phyloP scores from a whole-genome alignment of 2,888 invertebrate species.

The Ametastegia equiseti region DNA sequence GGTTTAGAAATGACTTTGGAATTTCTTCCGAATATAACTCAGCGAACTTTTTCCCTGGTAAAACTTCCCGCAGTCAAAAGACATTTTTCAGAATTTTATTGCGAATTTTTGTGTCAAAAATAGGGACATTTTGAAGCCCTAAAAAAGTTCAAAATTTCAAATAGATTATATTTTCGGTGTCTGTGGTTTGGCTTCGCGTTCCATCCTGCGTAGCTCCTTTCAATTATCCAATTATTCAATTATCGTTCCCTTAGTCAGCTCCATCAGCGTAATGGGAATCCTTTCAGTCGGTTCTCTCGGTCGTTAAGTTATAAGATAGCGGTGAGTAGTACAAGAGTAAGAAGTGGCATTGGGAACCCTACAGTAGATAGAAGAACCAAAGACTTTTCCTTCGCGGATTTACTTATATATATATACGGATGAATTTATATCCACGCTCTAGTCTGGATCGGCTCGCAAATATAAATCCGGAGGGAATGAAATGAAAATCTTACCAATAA shows the following conservation, averaged over 20 bases:
- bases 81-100: not conserved
- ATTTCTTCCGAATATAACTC: not conserved
- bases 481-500: no score
- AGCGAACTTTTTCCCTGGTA: not conserved
- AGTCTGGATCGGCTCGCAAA: not conserved
- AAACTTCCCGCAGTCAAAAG: not conserved
- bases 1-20: not conserved
- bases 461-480: not conserved
- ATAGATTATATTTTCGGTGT: slow-evolving; percentile 8
- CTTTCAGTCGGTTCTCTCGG: slow-evolving; percentile 25
- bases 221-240: slow-evolving; percentile 39
- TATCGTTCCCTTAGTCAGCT: slow-evolving; percentile 27
- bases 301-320: slow-evolving; percentile 38
- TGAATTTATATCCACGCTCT: not conserved
- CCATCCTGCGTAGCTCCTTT: slow-evolving; percentile 24
- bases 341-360: slow-evolving; percentile 15
- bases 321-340: slow-evolving; percentile 24
- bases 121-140: not conserved
- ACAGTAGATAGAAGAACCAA: not conserved
- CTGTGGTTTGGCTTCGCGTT: not conserved
- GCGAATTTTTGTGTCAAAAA: not conserved
- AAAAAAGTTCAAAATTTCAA: not conserved
- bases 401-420: not conserved
- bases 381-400: not conserved
- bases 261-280: slow-evolving; percentile 37